phyloP scores from a whole-genome alignment of 2,797 vertebrate genomes.

The Margarornis squamiger region DNA sequence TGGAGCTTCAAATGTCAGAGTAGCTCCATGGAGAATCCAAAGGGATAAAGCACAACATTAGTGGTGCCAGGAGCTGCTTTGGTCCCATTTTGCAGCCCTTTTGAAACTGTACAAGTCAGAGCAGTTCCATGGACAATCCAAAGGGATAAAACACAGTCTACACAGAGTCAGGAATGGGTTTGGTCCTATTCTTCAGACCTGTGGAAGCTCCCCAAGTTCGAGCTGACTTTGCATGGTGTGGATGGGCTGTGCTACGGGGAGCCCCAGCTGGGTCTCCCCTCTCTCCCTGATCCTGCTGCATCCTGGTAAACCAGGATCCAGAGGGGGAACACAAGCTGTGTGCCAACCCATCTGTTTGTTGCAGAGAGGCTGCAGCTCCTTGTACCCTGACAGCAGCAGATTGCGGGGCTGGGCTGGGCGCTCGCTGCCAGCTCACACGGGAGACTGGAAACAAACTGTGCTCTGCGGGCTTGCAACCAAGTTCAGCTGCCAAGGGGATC shows the following conservation, averaged over 20 bases:
- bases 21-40: neutral
- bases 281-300: neutral
- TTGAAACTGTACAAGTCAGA: neutral
- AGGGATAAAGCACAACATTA: neutral
- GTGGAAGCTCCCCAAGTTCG: neutral
- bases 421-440: neutral
- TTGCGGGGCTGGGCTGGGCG: neutral
- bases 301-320: neutral
- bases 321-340: neutral
- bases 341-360: neutral
- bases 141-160: neutral
- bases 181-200: neutral
- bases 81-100: neutral
- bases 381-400: constrained; percentile 15
- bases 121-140: neutral
- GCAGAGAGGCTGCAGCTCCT: neutral
- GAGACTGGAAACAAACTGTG: neutral
- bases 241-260: neutral
- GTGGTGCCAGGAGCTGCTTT: neutral
- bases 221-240: rapidly evolving
- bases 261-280: neutral
- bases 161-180: rapidly evolving
- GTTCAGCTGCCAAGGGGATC: neutral
- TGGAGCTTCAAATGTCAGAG: neutral
- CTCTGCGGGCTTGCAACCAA: neutral